Base-by-base conservation (phyloP, 1,140 invertebrate genomes). In the Trachymyrmex cornetzi region DNA sequence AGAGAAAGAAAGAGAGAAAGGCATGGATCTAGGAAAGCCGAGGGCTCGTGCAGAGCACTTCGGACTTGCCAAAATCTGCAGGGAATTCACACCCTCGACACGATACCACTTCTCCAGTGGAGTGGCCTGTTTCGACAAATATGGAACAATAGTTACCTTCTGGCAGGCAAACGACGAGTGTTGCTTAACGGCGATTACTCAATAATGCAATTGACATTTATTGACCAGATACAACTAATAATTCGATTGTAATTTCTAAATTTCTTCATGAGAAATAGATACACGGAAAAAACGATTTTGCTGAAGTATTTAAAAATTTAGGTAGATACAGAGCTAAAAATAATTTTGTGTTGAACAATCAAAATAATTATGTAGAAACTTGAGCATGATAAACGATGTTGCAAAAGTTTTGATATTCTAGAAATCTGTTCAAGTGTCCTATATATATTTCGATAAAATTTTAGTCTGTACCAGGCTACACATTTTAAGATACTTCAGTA, bases 21-120 rank as follows among this genome's bases (percentile, higher is more conserved):
- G 50, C 53, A 81, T 59, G 72, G 53, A 86, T 91, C 87, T 90
- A 87, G 88, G 75, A 87, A 77, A 89, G 84, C 72, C 71, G 63
- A 55, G 69, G 64, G 87, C 86, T 89, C 88, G 84, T 67, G 85
- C 48, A 66, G 69, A 88, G 90, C 87, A 88, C 87, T 91, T 86
- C 67, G 87, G 88, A 91, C 89, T 92, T 84, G 89, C 75, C 86
- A 77, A 93, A 93, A 92, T 92, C 92, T 92, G 82, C 86, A 86
- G 93, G 92, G 92, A 92, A 93, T 93, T 90, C 92, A 77, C 90
- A 91, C 90, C 89, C 90, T 90, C 87, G 77, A 86, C 81, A 91
- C 77, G 90, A 89, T 91, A 85, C 90, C 90, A 85, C 88, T 91
- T 89, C 77, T 85, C 89, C 82, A 88, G 75, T 88, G 89, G 71